Percentiles rank a stretch among this genome's conserved stretches.
Evolutionary conservation across 37 sponge, comb jelly and placozoan genomes (phyloP).

Genomic region (Diacarnus erythraeanus): DNA sequence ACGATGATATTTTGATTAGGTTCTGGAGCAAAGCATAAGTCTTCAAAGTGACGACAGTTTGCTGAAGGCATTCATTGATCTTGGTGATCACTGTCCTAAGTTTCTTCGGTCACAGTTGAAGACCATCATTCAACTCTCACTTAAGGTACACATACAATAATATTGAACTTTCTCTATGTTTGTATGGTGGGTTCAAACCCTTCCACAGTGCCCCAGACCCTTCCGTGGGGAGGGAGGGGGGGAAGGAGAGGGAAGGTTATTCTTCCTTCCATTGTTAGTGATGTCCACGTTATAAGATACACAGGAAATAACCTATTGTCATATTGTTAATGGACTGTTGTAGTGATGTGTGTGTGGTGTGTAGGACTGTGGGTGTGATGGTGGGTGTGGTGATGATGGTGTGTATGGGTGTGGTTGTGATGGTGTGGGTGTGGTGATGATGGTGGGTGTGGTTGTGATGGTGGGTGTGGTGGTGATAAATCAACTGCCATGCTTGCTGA

Average conservation of each 20-base stretch:
- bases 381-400: too few relatives aligned
- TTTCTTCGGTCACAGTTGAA: constrained; percentile 79
- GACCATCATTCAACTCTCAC: constrained; percentile 64
- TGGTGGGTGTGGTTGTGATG: too few relatives aligned
- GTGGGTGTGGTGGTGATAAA: too few relatives aligned
- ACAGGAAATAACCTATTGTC: too few relatives aligned
- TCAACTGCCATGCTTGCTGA: too few relatives aligned
- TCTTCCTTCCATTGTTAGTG: too few relatives aligned
- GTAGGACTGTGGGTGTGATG: not conserved
- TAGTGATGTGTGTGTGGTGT: constrained; percentile 3
- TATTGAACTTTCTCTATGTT: not conserved
- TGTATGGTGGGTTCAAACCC: not conserved
- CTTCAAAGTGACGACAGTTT: constrained; percentile 69
- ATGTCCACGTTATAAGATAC: too few relatives aligned
- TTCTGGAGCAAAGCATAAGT: constrained; percentile 64
- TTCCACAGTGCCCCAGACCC: too few relatives aligned
- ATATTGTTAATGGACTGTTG: not conserved
- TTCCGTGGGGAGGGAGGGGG: too few relatives aligned
- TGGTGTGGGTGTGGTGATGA: too few relatives aligned
- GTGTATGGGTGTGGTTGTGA: too few relatives aligned
- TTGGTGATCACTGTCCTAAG: constrained; percentile 88
- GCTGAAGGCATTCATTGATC: constrained; percentile 89
- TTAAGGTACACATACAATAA: constrained; percentile 66
- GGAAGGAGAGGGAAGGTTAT: too few relatives aligned
- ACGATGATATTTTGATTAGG: constrained; percentile 28